Percentiles rank a stretch among this genome's conserved stretches.
phyloP scores from a whole-genome alignment of 92 coral and sea anemone genomes.

The Anthopleura xanthogrammica region DNA sequence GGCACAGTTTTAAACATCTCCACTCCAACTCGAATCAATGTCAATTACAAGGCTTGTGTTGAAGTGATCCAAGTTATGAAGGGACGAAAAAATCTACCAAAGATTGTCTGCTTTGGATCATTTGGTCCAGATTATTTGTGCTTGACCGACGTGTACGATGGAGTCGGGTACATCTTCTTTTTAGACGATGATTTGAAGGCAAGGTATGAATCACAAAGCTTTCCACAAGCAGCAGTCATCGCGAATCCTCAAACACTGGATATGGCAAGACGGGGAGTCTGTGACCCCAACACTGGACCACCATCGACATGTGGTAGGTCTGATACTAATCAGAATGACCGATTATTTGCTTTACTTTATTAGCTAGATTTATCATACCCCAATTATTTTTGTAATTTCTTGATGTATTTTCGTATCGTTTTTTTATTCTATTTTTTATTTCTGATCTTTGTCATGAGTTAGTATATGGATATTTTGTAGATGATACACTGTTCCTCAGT shows the following conservation, averaged over 20 bases:
- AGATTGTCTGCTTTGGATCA: slow-evolving; percentile 61
- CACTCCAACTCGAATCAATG: not conserved
- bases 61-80: slow-evolving; percentile 59
- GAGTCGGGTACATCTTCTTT: slow-evolving; percentile 64
- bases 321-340: too few species aligned
- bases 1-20: slow-evolving; percentile 76
- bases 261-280: slow-evolving; percentile 40
- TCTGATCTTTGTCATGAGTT: too few species aligned
- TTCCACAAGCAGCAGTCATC: slow-evolving; percentile 38
- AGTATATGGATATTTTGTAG: too few species aligned
- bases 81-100: slow-evolving; percentile 43
- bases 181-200: slow-evolving; percentile 70
- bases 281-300: slow-evolving; percentile 25
- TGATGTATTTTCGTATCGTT: too few species aligned
- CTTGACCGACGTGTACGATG: slow-evolving; percentile 53
- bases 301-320: slow-evolving; percentile 49
- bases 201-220: slow-evolving; percentile 57
- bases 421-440: too few species aligned
- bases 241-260: slow-evolving; percentile 30
- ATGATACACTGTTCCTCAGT: too few species aligned
- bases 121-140: slow-evolving; percentile 83
- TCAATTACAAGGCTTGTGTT: slow-evolving; percentile 68
- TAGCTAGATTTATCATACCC: too few species aligned
- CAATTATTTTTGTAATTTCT: too few species aligned
- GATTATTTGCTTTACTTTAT: too few species aligned